phyloP scores from a whole-genome alignment of 2,888 invertebrate species.

The Gerris lacustris region DNA sequence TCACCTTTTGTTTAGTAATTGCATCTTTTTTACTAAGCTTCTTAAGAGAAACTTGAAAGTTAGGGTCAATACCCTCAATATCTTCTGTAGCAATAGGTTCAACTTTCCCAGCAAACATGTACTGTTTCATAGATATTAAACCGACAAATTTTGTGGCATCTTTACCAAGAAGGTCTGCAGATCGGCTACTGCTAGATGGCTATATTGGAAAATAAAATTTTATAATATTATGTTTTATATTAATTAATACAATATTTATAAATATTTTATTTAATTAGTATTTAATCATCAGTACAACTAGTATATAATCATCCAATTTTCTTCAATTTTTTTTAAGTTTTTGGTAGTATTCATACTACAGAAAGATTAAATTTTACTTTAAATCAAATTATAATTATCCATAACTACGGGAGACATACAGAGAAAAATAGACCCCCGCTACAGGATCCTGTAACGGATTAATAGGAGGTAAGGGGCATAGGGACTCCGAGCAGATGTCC shows the following conservation, averaged over 20 bases:
- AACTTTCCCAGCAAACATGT: not conserved
- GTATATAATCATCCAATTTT: constrained; percentile 11
- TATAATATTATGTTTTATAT: constrained; percentile 17
- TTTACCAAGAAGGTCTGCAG: constrained; percentile 62
- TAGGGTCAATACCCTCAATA: constrained; percentile 53
- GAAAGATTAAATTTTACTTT: no score
- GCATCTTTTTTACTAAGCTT: constrained; percentile 84
- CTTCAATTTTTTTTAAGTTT: no score
- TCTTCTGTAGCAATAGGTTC: constrained; percentile 44
- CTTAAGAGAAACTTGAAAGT: constrained; percentile 65
- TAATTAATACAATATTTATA: constrained; percentile 11
- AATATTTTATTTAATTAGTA: constrained; percentile 12
- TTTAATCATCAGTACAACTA: constrained; percentile 11
- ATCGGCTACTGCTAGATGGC: constrained; percentile 84
- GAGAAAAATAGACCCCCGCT: no score
- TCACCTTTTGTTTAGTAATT: constrained; percentile 75
- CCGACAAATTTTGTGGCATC: constrained; percentile 46
- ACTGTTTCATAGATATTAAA: constrained; percentile 46
- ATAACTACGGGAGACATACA: no score
- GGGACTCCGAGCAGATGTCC: no score
- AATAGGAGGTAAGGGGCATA: no score
- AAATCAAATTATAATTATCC: no score
- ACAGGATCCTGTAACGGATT: no score
- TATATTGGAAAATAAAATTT: constrained; percentile 38
- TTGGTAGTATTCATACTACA: no score